Evolutionary conservation across 2,797 vertebrate genomes (phyloP).

Genomic region (Syngnathus rostellatus): DNA sequence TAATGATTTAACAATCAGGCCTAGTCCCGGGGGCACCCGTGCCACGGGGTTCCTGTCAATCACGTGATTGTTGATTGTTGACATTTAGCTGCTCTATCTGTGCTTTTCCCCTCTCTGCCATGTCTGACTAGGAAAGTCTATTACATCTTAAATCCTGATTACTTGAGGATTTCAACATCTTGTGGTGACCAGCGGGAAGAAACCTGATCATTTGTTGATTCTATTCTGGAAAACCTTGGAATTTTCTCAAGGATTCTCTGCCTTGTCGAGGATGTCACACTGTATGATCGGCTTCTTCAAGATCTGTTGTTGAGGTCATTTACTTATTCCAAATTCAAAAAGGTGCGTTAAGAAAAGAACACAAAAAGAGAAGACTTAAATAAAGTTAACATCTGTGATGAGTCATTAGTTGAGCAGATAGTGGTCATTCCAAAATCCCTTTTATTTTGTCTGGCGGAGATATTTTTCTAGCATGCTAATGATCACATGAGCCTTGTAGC

Average conservation of each 20-base stretch:
- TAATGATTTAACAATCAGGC: constrained; percentile 25
- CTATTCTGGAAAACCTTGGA: neutral
- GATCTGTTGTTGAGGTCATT: neutral
- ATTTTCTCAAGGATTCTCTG: neutral
- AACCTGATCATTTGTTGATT: neutral
- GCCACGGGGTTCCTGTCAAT: constrained; percentile 37
- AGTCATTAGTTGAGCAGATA: too few species aligned
- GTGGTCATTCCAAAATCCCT: too few species aligned
- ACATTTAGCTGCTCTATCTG: constrained; percentile 12
- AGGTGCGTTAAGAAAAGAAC: neutral
- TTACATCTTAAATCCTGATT: neutral
- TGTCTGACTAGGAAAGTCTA: neutral
- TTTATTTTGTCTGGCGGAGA: too few species aligned
- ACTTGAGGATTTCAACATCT: neutral
- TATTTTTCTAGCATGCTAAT: too few species aligned
- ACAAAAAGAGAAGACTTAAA: neutral
- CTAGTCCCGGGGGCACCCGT: constrained; percentile 19
- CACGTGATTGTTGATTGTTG: constrained; percentile 35
- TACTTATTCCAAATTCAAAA: neutral
- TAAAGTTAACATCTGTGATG: too few species aligned
- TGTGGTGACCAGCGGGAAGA: neutral
- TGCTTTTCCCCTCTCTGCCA: constrained; percentile 8
- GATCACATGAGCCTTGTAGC: too few species aligned
- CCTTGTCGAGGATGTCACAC: neutral
- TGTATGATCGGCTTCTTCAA: neutral